Evolutionary conservation across 2,113 vertebrate genomes (phyloP), one percentile per base, ranked within the genome.

Genomic region (Tetrax tetrax): DNA sequence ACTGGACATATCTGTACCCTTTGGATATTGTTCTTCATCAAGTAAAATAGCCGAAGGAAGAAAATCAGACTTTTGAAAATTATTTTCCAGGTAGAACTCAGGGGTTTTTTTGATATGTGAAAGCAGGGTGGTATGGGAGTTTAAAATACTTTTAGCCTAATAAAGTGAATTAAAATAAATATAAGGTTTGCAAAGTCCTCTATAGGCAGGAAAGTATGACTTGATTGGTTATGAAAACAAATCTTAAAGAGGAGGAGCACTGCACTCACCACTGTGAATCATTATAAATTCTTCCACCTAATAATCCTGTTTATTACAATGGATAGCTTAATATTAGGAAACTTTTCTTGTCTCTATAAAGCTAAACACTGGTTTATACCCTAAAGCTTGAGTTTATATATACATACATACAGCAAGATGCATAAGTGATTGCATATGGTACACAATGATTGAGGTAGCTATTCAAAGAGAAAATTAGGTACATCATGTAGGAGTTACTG

Each of bases 61-160:
- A 96, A 93, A 97, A 92, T 60, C 43, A 90, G 74, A 91, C 72
- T 91, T 97, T 8, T 6, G 53, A 89, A 75, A 85, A 68, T 56
- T 94, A 7, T 59, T 76, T 95, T 84, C 51, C 17, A 56, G 24
- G 10, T 45, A 24, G 20, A 80, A 85, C 50, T 50, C 10, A 4
- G 20, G 2, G 1, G 1, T 4, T n/a, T 84, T 59, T 45, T 54
- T 29, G 7, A 43, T 43, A 38, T 48, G 33, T 6, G 4, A 94
- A 48, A 95, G 17, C 15, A 61, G 6, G 2, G 11, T 61, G 4
- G 21, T 56, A 9, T 57, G 14, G n/a, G 28, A 79, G 18, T 78
- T 83, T 27, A 70, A 93, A 89, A 88, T 56, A 81, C 22, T 71
- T 94, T 51, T 68, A 89, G 72, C 14, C 22, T 81, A 88, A 59